Base-by-base conservation (phyloP, 2,888 invertebrate species). In the Drosophila diplacantha region DNA sequence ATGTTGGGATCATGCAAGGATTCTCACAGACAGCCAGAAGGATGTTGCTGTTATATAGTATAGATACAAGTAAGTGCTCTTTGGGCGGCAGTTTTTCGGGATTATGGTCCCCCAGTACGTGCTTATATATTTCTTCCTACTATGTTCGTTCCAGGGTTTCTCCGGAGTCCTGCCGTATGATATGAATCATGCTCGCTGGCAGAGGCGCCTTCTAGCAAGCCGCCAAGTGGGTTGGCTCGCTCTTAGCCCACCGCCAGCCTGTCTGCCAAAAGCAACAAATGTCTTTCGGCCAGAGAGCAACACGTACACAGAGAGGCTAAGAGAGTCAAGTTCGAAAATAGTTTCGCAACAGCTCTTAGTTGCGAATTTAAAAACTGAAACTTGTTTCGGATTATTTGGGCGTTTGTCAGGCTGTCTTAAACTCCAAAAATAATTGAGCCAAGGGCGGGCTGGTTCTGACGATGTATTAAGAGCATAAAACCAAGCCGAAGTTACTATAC, bases 391-490 rank as follows among this genome's bases (percentile, higher is more conserved):
- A 55, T 56, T 69, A 58, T 57, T 69, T 50, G 58, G 54, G 64
- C 68, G 72, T 76, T 66, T 59, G 69, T 72, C 67, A 63, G 64
- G 58, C 65, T 32, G 51, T 37, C 32, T 58, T 37, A 37, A 53
- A 59, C 50, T 38, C 71, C 50, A 74, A 54, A 54, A 54, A 63
- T 70, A 71, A 63, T 78, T 68, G 71, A 81, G 75, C 79, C 80
- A 81, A 81, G 81, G 80, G 80, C 80, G 80, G 80, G 73, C 80
- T 69, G 58, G 80, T 81, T 81, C 64, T 70, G 49, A 61, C 66
- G 72, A 75, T 75, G 68, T 64, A 65, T 62, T 54, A 51, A 65
- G 55, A 54, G 50, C 26, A 43, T 41, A 43, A 44, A 62, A 49
- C 35, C 32, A 56, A 41, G 24, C 2, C 16, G 41, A 41, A 41